A percentile compares a stretch with the other conserved stretches of the same genome.
phyloP scores from a whole-genome alignment of 2,113 vertebrate species.

The Malaclemys terrapin region DNA sequence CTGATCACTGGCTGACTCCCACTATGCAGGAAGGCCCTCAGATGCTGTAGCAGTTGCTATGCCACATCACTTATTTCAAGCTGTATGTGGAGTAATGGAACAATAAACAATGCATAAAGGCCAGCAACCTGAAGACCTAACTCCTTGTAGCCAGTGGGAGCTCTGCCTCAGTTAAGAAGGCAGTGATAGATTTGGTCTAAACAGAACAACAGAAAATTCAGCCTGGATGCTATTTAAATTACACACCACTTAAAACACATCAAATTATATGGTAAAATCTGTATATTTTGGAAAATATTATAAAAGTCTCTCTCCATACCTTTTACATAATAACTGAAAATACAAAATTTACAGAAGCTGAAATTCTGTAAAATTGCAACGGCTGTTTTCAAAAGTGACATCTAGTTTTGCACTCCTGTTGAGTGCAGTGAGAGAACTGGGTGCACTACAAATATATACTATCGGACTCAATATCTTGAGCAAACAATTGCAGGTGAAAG shows the following conservation, averaged over 20 bases:
- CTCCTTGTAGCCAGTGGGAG: neutral
- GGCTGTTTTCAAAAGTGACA: neutral
- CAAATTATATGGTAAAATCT: neutral
- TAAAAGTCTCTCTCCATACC: neutral
- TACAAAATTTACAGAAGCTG: neutral
- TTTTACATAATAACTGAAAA: slow-evolving; percentile 7
- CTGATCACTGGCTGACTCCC: neutral
- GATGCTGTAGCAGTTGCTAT: neutral
- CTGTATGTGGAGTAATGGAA: neutral
- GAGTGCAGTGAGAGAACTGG: neutral
- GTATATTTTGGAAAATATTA: neutral
- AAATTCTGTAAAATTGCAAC: neutral
- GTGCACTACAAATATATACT: neutral
- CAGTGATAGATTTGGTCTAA: neutral
- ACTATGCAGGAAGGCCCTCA: neutral
- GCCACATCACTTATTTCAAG: neutral
- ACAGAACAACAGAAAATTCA: accelerated
- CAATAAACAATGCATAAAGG: neutral
- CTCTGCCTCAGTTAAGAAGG: neutral
- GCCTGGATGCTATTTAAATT: neutral
- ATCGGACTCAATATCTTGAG: neutral
- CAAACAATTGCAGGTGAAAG: neutral
- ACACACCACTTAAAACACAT: neutral
- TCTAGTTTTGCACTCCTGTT: neutral
- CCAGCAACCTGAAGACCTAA: neutral